Evolutionary conservation across 2,888 invertebrate species (phyloP).

Genomic region (Drosophila atroscutellata): DNA sequence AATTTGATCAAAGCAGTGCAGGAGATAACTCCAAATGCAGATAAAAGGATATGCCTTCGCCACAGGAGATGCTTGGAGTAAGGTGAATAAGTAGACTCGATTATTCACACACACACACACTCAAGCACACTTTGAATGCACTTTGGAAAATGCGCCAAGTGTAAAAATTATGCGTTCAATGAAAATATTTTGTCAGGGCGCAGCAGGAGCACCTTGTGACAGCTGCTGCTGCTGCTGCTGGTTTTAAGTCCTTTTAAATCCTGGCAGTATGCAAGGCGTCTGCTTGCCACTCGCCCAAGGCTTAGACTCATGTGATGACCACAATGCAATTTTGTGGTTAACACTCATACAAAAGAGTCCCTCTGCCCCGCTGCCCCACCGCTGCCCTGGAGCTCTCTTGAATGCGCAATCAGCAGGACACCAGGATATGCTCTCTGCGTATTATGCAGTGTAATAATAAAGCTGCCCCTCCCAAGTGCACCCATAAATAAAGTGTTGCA

Average conservation of each 20-base stretch:
- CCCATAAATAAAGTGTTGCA: constrained; percentile 61
- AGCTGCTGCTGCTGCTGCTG: constrained; percentile 11
- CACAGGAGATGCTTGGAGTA: neutral
- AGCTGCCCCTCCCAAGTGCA: constrained; percentile 37
- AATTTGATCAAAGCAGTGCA: constrained; percentile 45
- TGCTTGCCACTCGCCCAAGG: constrained; percentile 23
- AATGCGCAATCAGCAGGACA: constrained; percentile 62
- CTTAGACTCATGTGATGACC: constrained; percentile 50
- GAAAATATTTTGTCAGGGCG: constrained; percentile 59
- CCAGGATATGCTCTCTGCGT: constrained; percentile 25
- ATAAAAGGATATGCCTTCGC: constrained; percentile 22
- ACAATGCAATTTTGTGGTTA: constrained; percentile 72
- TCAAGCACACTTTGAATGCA: neutral
- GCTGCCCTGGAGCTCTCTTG: constrained; percentile 29
- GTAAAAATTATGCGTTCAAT: constrained; percentile 75
- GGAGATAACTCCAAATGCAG: constrained; percentile 29
- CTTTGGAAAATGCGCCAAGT: constrained; percentile 48
- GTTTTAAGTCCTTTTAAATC: constrained; percentile 46
- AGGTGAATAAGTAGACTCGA: neutral
- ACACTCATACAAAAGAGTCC: constrained; percentile 41
- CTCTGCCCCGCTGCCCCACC: neutral
- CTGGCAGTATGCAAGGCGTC: constrained; percentile 55
- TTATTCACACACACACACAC: neutral
- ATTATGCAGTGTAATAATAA: constrained; percentile 52
- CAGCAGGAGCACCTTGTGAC: constrained; percentile 1